phyloP scores from a whole-genome alignment of 2,888 invertebrate genomes.

The Agriopis leucophaearia region DNA sequence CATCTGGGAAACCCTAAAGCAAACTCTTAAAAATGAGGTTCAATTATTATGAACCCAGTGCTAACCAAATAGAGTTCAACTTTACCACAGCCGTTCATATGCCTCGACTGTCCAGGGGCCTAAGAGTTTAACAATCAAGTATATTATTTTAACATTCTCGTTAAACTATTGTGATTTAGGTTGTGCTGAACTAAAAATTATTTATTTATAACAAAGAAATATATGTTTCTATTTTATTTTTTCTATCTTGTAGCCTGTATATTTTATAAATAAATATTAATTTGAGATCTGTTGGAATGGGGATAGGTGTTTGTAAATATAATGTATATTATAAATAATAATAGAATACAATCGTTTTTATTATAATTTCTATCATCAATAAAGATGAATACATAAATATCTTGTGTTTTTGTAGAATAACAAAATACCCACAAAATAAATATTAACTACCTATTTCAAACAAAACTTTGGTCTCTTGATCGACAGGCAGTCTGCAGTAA shows the following conservation, averaged over 20 bases:
- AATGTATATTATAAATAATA: constrained; percentile 48
- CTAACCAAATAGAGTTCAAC: too few relatives aligned
- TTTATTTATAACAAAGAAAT: constrained; percentile 24
- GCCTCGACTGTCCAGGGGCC: too few relatives aligned
- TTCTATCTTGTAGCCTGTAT: constrained; percentile 35
- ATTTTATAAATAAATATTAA: constrained; percentile 34
- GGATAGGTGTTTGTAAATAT: constrained; percentile 62
- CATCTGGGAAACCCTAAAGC: too few relatives aligned
- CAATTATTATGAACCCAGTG: too few relatives aligned
- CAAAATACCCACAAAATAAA: not conserved
- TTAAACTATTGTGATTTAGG: constrained; percentile 9
- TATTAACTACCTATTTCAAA: too few relatives aligned
- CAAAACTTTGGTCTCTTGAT: too few relatives aligned
- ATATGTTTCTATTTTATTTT: constrained; percentile 37
- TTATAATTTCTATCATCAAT: constrained; percentile 35
- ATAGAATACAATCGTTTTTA: constrained; percentile 45
- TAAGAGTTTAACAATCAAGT: not conserved
- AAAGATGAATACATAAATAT: constrained; percentile 38
- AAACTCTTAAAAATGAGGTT: too few relatives aligned
- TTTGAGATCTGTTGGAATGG: constrained; percentile 56
- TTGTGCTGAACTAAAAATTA: constrained; percentile 19
- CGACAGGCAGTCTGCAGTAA: too few relatives aligned
- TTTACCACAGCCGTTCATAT: too few relatives aligned
- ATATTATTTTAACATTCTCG: not conserved
- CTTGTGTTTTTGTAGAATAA: constrained; percentile 6